Conservation (phyloP, 2,888 invertebrate genomes). For the Tholera decimalis region DNA sequence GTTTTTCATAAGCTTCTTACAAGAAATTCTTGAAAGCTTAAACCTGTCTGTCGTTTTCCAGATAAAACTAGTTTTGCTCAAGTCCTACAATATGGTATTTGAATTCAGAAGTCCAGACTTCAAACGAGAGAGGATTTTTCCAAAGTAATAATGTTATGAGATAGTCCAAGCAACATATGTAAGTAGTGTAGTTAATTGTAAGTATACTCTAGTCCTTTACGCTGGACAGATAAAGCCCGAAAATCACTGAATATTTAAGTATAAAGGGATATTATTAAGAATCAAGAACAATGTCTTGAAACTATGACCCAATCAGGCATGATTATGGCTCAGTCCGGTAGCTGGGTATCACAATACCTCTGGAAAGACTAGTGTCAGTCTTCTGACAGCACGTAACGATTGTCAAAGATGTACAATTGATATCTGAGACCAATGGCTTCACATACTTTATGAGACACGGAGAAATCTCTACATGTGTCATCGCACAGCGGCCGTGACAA, state of each 20-base stretch:
- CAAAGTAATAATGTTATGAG: background rate
- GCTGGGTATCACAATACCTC: no score
- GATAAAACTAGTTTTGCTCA: conserved; percentile 25
- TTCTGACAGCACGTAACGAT: no score
- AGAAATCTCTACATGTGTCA: no score
- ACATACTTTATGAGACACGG: no score
- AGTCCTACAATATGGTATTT: conserved; percentile 18
- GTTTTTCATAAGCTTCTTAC: conserved; percentile 47
- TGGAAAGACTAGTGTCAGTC: no score
- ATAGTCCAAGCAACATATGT: background rate
- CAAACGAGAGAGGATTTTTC: background rate
- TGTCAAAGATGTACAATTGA: no score
- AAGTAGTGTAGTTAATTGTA: background rate
- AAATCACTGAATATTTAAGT: background rate
- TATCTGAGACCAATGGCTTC: no score
- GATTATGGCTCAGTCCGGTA: no score
- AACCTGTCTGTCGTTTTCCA: conserved; percentile 11
- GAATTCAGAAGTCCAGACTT: conserved; percentile 7
- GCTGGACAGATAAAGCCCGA: background rate
- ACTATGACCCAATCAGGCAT: no score
- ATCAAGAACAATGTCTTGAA: background rate
- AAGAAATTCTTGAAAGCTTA: conserved; percentile 40
- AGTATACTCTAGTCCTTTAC: background rate
- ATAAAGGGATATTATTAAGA: background rate
- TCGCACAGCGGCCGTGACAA: no score